Base-by-base conservation (phyloP, 2,113 vertebrate species). In the Speoplatyrhinus poulsoni region DNA sequence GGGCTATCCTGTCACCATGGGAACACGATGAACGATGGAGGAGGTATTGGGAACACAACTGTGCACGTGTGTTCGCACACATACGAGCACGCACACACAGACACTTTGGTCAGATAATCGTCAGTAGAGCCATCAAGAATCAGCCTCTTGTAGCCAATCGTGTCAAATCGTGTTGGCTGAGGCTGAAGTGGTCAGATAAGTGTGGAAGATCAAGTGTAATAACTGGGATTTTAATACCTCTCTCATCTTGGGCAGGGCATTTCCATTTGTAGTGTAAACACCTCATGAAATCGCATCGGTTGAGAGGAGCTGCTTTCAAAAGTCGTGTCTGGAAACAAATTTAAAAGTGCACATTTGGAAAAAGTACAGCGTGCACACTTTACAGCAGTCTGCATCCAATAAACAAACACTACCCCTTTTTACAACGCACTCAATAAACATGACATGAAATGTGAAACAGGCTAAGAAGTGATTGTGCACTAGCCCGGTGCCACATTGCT, bases 1-100 rank as follows among this genome's bases (percentile, higher is more conserved):
- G 70, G 75, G 79, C 77, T 70, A 73, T 80, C 78, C 67, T 69
- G 81, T 87, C 78, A 73, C 77, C 83, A 85, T 84, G 81, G 86
- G 82, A 87, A 91, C 82, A 15, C 26, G 3, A 46, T 0, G 3
- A 61, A 73, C 81, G 71, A 59, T 59, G 77, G 69, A 83, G 60
- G 26, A 72, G 52, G 73, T 26, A 15, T 26, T 26, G 64, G 67
- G 61, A 67, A 65, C 53, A 6, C 60, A 36, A 32, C 2, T 46
- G 59, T 16, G 52, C 62, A 1, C 26, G 26, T 26, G 26, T 2
- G 26, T 26, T 32, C 55, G 60, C 50, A 15, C 15, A 13, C 3
- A 53, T 16, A 67, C 50, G 59, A 46, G 59, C 12, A 46, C 50
- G n/a, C 50, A 67, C 32, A 36, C 72, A 60, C n/a, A 69, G 64